Conservation (phyloP, 2,113 vertebrate species). For the Zapus hudsonius region DNA sequence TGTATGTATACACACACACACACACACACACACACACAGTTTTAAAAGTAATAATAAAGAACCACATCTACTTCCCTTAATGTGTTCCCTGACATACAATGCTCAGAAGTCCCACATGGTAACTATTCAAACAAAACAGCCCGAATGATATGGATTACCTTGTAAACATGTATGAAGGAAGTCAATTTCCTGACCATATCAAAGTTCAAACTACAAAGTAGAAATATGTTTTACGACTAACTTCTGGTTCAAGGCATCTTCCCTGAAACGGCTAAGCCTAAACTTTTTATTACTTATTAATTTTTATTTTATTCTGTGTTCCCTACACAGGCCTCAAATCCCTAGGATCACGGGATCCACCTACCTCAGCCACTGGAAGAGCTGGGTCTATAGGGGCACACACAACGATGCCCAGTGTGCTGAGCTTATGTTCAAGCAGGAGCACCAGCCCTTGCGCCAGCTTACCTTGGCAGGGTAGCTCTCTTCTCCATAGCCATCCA, state of each 20-base stretch:
- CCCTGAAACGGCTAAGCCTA: accelerated
- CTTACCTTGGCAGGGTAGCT: conserved; percentile 96
- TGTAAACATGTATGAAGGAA: not conserved
- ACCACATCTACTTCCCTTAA: too few relatives aligned
- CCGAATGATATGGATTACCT: not conserved
- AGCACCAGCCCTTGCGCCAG: accelerated
- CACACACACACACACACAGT: too few relatives aligned
- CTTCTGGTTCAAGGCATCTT: too few relatives aligned
- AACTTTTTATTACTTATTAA: not conserved
- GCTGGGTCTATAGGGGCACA: not conserved
- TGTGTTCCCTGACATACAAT: not conserved
- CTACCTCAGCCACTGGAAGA: not conserved
- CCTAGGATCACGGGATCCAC: not conserved
- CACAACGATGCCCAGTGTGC: too few relatives aligned
- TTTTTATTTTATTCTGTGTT: not conserved
- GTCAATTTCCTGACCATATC: not conserved
- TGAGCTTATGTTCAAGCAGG: too few relatives aligned
- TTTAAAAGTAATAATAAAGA: too few relatives aligned
- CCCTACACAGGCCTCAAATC: not conserved
- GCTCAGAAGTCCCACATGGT: not conserved
- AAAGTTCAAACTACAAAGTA: not conserved
- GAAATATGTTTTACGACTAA: not conserved
- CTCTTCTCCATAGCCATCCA: conserved; percentile 97
- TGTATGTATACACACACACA: too few relatives aligned
- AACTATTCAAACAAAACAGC: not conserved